Evolutionary conservation across 2,113 vertebrate genomes (phyloP), one percentile per base, ranked within the genome.

Genomic region (Pangasianodon hypophthalmus): DNA sequence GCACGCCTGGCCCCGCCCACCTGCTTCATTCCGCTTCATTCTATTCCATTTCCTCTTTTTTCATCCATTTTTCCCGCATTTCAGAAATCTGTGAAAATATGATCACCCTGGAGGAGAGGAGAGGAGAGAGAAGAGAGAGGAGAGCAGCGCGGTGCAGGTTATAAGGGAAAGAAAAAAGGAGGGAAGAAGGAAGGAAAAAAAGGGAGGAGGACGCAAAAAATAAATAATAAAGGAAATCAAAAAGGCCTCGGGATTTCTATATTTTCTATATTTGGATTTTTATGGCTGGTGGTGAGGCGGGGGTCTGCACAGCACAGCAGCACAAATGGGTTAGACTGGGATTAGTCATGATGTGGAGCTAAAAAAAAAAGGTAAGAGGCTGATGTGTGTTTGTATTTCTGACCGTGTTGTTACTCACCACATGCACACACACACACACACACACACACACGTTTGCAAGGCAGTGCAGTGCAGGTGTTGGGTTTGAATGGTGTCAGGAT

Each of bases 21-120:
- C 75, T 75, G 87, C 18, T 87, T 89, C 89, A 88, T 88, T 94
- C 93, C 92, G 90, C 89, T 93, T 93, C 92, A 93, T 92, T 91
- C 88, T 41, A 71, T 37, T 52, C 85, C 19, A 41, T 77, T 87
- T 75, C 88, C 91, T 91, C 87, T 91, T 89, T 87, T 91, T 90
- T 87, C 93, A 90, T 93, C 92, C 93, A 90, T 94, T 93, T 84
- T 91, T 90, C 90, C 50, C 91, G 93, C 91, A 92, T 87, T 93
- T 88, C 92, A 89, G 90, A 90, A 92, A 90, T 90, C 88, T 90
- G 83, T 88, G 73, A 85, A 87, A 88, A 91, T 83, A 67, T 91
- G 81, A 90, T 64, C 67, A 60, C 87, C 62, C 86, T 46, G 44
- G 73, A 54, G 58, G 58, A 32, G 69, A 54, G 29, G 6, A 52